Evolutionary conservation across 2,113 vertebrate genomes (phyloP).

Genomic region (Scomber scombrus): DNA sequence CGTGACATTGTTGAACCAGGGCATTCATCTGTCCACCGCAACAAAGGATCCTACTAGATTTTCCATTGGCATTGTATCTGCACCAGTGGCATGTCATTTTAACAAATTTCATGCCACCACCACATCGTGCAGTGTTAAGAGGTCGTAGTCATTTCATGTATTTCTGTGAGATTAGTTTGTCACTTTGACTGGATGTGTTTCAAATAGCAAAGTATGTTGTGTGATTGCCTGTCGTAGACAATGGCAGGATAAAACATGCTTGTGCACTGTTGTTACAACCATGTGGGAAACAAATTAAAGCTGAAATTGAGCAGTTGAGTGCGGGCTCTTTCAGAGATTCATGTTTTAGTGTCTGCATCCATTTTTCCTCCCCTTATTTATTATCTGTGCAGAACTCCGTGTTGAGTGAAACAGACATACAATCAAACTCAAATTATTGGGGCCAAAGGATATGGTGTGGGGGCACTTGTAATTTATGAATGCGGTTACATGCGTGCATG

Average conservation of each 20-base stretch:
- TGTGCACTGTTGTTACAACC: not conserved
- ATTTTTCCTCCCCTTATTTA: conserved; percentile 21
- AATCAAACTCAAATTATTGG: conserved; percentile 56
- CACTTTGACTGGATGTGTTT: conserved; percentile 3
- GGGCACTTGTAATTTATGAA: conserved; percentile 47
- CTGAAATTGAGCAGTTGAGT: conserved; percentile 15
- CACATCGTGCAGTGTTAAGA: no score
- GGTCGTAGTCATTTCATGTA: no score
- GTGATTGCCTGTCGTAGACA: not conserved
- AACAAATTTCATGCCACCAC: no score
- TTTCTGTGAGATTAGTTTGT: no score
- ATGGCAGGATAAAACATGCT: not conserved
- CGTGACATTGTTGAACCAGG: no score
- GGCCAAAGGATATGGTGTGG: conserved; percentile 49
- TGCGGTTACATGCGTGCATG: not conserved
- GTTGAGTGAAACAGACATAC: conserved; percentile 48
- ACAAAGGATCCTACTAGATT: no score
- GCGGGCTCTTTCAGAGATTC: conserved; percentile 1
- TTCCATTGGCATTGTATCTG: no score
- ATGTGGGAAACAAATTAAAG: conserved; percentile 17
- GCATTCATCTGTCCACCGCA: no score
- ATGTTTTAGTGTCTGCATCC: conserved; percentile 4
- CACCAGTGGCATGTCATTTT: no score
- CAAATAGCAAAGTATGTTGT: conserved; percentile 10
- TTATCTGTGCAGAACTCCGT: conserved; percentile 47